Percentiles rank a stretch among this genome's conserved stretches.
Conservation (phyloP, 2,797 vertebrate genomes). For the Halcyon badia region DNA sequence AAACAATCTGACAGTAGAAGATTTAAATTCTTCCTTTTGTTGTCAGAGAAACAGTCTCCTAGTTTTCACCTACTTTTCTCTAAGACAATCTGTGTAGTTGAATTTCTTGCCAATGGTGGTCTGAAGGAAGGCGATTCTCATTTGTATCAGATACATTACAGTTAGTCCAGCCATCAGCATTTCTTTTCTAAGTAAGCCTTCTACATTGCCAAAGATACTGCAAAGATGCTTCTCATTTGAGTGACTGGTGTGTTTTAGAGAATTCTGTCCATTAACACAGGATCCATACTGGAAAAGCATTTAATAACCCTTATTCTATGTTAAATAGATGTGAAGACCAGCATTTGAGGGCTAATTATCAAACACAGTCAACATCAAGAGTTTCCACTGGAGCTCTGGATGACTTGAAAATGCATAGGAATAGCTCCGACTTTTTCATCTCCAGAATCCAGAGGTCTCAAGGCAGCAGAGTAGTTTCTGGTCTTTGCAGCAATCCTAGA, state of each 20-base stretch:
- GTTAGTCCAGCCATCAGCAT: not conserved
- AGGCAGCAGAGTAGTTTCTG: not conserved
- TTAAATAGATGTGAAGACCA: not conserved
- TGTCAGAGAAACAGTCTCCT: not conserved
- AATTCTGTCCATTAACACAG: not conserved
- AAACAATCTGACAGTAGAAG: not conserved
- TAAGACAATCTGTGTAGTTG: not conserved
- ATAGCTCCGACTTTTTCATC: not conserved
- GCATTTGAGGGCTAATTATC: not conserved
- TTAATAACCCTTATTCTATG: not conserved
- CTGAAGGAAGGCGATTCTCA: not conserved
- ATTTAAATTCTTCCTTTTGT: not conserved
- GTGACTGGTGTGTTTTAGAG: not conserved
- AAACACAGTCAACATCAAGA: not conserved
- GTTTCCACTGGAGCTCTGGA: not conserved
- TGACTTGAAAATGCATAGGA: not conserved
- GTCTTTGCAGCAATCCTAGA: not conserved
- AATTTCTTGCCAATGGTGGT: not conserved
- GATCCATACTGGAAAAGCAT: not conserved
- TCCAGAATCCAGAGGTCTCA: not conserved
- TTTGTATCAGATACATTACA: not conserved
- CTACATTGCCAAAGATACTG: not conserved
- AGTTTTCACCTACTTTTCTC: not conserved
- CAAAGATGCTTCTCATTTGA: not conserved
- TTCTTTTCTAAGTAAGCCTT: not conserved